Evolutionary conservation across 2,113 vertebrate species (phyloP).

Genomic region (Rhynchomys soricoides): DNA sequence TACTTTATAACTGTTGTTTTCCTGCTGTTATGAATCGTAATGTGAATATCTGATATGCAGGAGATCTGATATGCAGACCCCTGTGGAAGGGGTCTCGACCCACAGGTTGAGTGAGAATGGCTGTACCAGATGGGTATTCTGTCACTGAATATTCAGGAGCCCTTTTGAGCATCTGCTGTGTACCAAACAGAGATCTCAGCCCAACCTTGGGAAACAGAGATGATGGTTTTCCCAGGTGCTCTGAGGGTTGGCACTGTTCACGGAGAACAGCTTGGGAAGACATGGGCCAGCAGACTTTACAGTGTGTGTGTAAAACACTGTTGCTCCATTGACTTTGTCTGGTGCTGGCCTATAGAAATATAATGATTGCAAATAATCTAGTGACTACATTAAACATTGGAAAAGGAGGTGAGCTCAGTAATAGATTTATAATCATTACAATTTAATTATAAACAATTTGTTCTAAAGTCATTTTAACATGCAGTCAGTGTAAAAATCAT

Average conservation of each 20-base stretch:
- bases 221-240: not conserved
- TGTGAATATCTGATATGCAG: not conserved
- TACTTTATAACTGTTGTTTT: not conserved
- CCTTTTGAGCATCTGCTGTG: not conserved
- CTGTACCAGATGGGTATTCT: not conserved
- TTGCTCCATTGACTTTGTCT: not conserved
- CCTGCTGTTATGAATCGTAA: not conserved
- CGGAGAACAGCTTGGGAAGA: not conserved
- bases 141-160: constrained; percentile 8
- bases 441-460: not conserved
- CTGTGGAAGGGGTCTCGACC: not conserved
- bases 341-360: not conserved
- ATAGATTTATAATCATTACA: not conserved
- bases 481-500: not conserved
- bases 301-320: not conserved
- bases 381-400: not conserved
- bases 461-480: not conserved
- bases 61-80: not conserved
- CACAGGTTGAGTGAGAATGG: not conserved
- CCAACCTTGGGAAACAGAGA: not conserved
- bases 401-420: constrained; percentile 10
- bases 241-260: not conserved
- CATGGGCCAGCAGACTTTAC: not conserved
- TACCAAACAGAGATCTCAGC: not conserved
- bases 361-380: not conserved